Percentiles rank a stretch among this genome's conserved stretches.
Evolutionary conservation across 2,113 vertebrate genomes (phyloP).

Genomic region (Phoenicopterus ruber): DNA sequence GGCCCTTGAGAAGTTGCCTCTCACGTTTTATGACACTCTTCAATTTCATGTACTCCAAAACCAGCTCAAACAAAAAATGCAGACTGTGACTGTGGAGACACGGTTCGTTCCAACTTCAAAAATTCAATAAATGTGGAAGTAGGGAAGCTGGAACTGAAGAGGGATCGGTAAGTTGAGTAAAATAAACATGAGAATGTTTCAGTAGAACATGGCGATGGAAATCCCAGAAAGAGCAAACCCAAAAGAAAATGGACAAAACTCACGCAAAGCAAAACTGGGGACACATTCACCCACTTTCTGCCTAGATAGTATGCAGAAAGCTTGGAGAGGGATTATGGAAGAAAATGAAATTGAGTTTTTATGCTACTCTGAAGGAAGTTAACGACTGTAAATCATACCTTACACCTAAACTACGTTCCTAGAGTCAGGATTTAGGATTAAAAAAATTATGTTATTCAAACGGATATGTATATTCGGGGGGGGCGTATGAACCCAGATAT

Average conservation of each 20-base stretch:
- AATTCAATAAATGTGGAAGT: neutral
- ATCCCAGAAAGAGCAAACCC: neutral
- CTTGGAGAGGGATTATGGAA: neutral
- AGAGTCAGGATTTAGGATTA: neutral
- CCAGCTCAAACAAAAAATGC: neutral
- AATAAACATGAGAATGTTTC: neutral
- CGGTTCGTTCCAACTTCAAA: neutral
- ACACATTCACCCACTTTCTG: neutral
- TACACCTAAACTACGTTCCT: neutral
- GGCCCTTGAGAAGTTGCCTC: neutral
- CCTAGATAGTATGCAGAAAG: neutral
- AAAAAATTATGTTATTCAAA: neutral
- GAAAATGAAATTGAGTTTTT: neutral
- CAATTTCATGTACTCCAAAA: neutral
- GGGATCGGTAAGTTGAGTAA: neutral
- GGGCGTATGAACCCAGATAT: neutral
- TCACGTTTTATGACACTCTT: neutral
- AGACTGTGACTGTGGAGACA: neutral
- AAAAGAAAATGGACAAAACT: neutral
- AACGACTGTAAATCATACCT: neutral
- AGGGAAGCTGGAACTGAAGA: neutral
- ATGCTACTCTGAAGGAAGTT: neutral
- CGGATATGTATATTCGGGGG: neutral
- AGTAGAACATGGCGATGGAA: neutral
- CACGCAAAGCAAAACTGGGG: neutral